Evolutionary conservation across 2,113 vertebrate species (phyloP).

Genomic region (Datnioides undecimradiatus): DNA sequence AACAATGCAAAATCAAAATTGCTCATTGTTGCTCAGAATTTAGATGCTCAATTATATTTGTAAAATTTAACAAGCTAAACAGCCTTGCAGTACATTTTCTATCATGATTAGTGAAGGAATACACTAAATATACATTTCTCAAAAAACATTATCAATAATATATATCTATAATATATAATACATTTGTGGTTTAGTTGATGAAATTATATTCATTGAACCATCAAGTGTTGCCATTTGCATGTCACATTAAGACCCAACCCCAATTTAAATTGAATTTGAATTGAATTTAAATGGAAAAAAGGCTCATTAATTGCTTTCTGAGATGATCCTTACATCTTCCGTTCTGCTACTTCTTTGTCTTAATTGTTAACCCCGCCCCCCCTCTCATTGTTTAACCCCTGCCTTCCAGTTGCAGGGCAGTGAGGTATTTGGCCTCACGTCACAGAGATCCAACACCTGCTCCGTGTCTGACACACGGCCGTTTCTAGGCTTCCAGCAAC

Average conservation of each 20-base stretch:
- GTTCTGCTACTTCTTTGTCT: background rate
- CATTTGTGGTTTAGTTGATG: background rate
- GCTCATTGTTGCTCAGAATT: background rate
- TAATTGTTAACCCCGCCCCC: background rate
- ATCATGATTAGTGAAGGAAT: background rate
- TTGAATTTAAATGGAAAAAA: too few relatives aligned
- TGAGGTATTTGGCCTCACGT: constrained; percentile 47
- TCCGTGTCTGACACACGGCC: constrained; percentile 27
- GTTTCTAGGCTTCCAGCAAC: constrained; percentile 57
- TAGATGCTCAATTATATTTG: too few relatives aligned
- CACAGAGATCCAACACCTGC: constrained; percentile 68
- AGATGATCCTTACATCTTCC: background rate
- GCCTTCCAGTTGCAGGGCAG: constrained; percentile 21
- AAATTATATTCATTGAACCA: background rate
- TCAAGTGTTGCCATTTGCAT: background rate
- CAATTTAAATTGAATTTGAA: background rate
- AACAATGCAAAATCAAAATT: background rate
- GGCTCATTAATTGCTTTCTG: background rate
- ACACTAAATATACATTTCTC: background rate
- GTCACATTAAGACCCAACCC: background rate
- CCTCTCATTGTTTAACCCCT: constrained; percentile 11
- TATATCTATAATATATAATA: too few relatives aligned
- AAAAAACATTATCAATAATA: too few relatives aligned
- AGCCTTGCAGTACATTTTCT: background rate
- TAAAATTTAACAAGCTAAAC: too few relatives aligned